A percentile compares a stretch with the other conserved stretches of the same genome.
These are phyloP conservation scores for Eupleurogrammus muticus DNA, from an alignment of 2,797 vertebrate genomes.

Conservation along the genomic window DNA sequence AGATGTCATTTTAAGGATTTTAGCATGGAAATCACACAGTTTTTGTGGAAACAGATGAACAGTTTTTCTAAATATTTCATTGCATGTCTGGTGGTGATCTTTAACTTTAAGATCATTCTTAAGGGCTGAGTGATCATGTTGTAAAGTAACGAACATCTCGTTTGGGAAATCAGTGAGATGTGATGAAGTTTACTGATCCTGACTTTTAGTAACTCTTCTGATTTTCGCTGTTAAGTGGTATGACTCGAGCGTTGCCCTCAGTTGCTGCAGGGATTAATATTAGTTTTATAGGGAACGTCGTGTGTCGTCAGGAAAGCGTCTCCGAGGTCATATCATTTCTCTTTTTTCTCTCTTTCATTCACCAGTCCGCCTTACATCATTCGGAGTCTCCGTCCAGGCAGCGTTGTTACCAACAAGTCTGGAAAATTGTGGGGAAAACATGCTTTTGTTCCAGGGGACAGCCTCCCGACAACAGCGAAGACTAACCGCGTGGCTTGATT, in stretches of 20 bases:
- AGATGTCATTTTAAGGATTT: too few species aligned
- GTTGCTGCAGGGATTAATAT: slow-evolving; percentile 65
- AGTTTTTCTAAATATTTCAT: too few species aligned
- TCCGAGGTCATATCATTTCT: slow-evolving; percentile 57
- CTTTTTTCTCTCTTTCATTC: slow-evolving; percentile 36
- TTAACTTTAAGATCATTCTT: too few species aligned
- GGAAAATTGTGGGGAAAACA: slow-evolving; percentile 57
- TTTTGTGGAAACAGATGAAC: too few species aligned
- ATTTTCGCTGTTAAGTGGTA: slow-evolving; percentile 30
- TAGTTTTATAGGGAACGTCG: slow-evolving; percentile 61
- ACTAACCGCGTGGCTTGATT: slow-evolving; percentile 47
- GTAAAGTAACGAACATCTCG: neutral
- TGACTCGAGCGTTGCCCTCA: slow-evolving; percentile 43
- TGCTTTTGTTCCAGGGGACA: slow-evolving; percentile 48
- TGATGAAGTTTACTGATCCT: slow-evolving; percentile 25
- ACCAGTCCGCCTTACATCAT: slow-evolving; percentile 57
- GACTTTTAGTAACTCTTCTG: slow-evolving; percentile 48
- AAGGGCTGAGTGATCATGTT: neutral
- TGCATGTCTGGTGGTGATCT: too few species aligned
- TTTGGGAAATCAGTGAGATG: slow-evolving; percentile 2
- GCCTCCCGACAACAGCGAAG: slow-evolving; percentile 48
- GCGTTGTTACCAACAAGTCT: slow-evolving; percentile 56
- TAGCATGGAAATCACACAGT: too few species aligned
- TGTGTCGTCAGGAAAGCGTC: slow-evolving; percentile 54
- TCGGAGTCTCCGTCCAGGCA: slow-evolving; percentile 47